Percentiles rank a stretch among this genome's conserved stretches.
phyloP scores from a whole-genome alignment of 2,888 invertebrate species.

The Eupelmus urozonus region DNA sequence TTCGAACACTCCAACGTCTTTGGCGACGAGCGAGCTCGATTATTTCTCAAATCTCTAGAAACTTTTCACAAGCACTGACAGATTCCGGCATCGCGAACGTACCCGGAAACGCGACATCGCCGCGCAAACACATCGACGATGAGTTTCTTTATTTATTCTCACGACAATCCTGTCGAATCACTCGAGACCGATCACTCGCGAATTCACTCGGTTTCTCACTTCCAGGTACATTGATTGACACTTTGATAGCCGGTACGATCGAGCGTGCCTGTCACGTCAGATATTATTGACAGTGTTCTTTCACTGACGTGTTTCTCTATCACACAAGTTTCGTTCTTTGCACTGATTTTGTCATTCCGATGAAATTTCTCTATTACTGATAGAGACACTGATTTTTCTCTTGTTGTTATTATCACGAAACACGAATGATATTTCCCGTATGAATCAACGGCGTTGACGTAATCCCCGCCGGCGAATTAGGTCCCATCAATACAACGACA shows the following conservation, averaged over 20 bases:
- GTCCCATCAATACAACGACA: conserved; percentile 37
- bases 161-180: conserved; percentile 38
- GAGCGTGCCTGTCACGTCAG: background rate
- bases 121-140: conserved; percentile 43
- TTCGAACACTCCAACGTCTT: background rate
- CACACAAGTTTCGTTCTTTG: conserved; percentile 28
- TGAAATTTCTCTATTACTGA: background rate
- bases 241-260: conserved; percentile 21
- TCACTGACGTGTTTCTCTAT: conserved; percentile 47
- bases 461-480: conserved; percentile 53
- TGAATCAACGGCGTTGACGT: conserved; percentile 50
- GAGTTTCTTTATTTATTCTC: conserved; percentile 33
- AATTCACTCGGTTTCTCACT: conserved; percentile 57
- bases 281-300: conserved; percentile 39
- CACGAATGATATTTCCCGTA: conserved; percentile 44
- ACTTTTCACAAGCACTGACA: conserved; percentile 45
- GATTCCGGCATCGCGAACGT: conserved; percentile 59
- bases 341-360: conserved; percentile 24
- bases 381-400: too few relatives aligned
- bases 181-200: conserved; percentile 56
- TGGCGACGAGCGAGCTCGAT: background rate
- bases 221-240: conserved; percentile 43
- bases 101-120: conserved; percentile 68
- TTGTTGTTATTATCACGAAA: conserved; percentile 52
- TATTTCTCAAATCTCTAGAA: background rate